Percentiles rank a stretch among this genome's conserved stretches.
These are phyloP conservation scores for Dunckerocampus dactyliophorus DNA, from an alignment of 2,113 vertebrate species.

Conservation along the genomic window DNA sequence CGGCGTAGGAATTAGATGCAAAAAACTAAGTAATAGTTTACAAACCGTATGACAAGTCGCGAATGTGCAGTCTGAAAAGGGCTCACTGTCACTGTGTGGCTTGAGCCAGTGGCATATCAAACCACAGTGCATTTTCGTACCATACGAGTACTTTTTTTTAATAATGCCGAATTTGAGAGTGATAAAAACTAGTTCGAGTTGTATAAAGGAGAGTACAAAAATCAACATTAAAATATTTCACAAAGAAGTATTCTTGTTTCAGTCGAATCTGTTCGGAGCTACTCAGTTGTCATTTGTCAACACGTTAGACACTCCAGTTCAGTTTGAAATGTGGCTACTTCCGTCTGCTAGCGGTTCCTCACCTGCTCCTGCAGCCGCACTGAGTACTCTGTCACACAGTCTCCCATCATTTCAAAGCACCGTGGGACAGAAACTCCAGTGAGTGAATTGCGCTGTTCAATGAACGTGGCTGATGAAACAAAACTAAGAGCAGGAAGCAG, in stretches of 20 bases:
- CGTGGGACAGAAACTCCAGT: not conserved
- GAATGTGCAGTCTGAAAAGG: not conserved
- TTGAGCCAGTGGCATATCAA: not conserved
- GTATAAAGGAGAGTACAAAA: rapidly evolving
- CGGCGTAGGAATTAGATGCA: not conserved
- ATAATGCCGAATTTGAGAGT: conserved; percentile 1
- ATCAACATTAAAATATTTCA: not conserved
- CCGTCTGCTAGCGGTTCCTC: not conserved
- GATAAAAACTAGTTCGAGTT: not conserved
- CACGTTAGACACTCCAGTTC: not conserved
- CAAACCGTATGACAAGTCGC: not conserved
- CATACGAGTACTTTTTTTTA: not conserved
- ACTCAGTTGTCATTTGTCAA: not conserved
- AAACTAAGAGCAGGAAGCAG: conserved; percentile 23
- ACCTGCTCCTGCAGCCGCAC: conserved; percentile 83
- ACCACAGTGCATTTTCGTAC: not conserved
- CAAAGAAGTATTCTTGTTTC: not conserved
- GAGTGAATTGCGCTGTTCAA: not conserved
- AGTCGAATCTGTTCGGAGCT: not conserved
- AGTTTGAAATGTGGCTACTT: not conserved
- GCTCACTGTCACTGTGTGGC: no score
- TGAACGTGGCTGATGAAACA: conserved; percentile 55
- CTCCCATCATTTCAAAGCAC: conserved; percentile 71
- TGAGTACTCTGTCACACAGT: conserved; percentile 62
- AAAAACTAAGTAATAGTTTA: not conserved